Percentiles rank a stretch among this genome's conserved stretches.
Conservation (phyloP, 2,797 vertebrate species). For the Danio albolineatus region DNA sequence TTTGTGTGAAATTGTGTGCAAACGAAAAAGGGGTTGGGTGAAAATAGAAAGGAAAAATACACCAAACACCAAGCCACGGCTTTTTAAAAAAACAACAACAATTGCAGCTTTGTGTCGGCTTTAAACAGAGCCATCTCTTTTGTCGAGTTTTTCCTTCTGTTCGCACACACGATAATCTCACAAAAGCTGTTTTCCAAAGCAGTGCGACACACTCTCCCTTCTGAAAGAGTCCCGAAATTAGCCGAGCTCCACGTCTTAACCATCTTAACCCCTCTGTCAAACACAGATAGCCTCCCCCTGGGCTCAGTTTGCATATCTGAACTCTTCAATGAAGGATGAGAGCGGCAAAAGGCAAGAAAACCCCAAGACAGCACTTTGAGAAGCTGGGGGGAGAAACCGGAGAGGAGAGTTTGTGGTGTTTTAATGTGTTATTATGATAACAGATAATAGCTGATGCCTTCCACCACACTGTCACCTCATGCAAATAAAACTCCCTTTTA, state of each 20-base stretch:
- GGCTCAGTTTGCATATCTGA: slow-evolving; percentile 39
- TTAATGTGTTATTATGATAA: slow-evolving; percentile 51
- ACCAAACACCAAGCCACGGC: slow-evolving; percentile 18
- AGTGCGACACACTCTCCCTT: slow-evolving; percentile 18
- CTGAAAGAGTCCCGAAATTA: slow-evolving; percentile 36
- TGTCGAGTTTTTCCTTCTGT: slow-evolving; percentile 49
- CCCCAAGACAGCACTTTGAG: slow-evolving; percentile 44
- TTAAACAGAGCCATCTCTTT: slow-evolving; percentile 48
- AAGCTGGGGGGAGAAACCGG: slow-evolving; percentile 25
- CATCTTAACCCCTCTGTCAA: slow-evolving; percentile 41
- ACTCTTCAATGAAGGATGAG: slow-evolving; percentile 26
- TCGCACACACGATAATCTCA: slow-evolving; percentile 55
- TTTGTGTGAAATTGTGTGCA: not conserved
- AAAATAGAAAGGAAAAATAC: slow-evolving; percentile 7
- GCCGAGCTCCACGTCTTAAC: slow-evolving; percentile 22
- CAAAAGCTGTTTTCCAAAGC: slow-evolving; percentile 57
- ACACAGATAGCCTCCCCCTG: slow-evolving; percentile 35
- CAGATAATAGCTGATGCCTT: slow-evolving; percentile 45
- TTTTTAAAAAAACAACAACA: slow-evolving; percentile 1
- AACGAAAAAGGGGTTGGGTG: not conserved
- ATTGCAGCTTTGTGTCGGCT: slow-evolving; percentile 24
- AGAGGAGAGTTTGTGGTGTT: slow-evolving; percentile 29
- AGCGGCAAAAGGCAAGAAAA: slow-evolving; percentile 8
- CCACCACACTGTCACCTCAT: slow-evolving; percentile 27
- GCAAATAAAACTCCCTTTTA: slow-evolving; percentile 48